Conservation (phyloP, 2,888 invertebrate genomes). For the Drosophila niveifrons region DNA sequence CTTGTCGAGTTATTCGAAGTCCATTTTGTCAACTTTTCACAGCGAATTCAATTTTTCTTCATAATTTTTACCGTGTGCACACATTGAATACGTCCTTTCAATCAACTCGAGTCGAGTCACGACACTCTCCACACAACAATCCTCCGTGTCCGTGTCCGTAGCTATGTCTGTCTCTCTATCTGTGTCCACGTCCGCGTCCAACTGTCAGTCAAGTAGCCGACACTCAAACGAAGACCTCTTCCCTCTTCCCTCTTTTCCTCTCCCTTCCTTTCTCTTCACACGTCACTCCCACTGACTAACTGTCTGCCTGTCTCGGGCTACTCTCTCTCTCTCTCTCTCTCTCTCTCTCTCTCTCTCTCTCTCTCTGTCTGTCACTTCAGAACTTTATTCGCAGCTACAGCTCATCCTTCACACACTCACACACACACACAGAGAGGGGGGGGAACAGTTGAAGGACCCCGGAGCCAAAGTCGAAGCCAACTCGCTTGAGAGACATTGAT, state of each 20-base stretch:
- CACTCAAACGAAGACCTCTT: slow-evolving; percentile 55
- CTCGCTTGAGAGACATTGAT: slow-evolving; percentile 84
- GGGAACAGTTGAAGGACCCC: slow-evolving; percentile 51
- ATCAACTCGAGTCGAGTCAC: slow-evolving; percentile 62
- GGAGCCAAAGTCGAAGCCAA: slow-evolving; percentile 73
- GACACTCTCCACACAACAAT: slow-evolving; percentile 48
- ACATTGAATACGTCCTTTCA: slow-evolving; percentile 81
- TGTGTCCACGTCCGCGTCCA: slow-evolving; percentile 64
- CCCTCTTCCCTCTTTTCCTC: too few species aligned
- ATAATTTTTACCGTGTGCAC: slow-evolving; percentile 72
- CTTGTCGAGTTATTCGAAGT: slow-evolving; percentile 46
- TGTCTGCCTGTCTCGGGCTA: slow-evolving; percentile 35
- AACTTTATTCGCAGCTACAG: slow-evolving; percentile 67
- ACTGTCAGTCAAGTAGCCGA: slow-evolving; percentile 76
- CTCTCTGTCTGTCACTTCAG: slow-evolving; percentile 63
- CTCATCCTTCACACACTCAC: slow-evolving; percentile 42
- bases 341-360: slow-evolving; percentile 42
- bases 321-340: slow-evolving; percentile 10
- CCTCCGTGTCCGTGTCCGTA: slow-evolving; percentile 16
- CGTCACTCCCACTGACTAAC: slow-evolving; percentile 66
- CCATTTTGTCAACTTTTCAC: slow-evolving; percentile 79
- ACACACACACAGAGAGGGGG: background rate
- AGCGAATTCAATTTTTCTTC: slow-evolving; percentile 60
- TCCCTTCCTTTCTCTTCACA: slow-evolving; percentile 31
- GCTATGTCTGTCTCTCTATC: slow-evolving; percentile 20